These are phyloP conservation scores for Sakesphorus luctuosus DNA, from an alignment of 2,113 vertebrate genomes.

Conservation along the genomic window DNA sequence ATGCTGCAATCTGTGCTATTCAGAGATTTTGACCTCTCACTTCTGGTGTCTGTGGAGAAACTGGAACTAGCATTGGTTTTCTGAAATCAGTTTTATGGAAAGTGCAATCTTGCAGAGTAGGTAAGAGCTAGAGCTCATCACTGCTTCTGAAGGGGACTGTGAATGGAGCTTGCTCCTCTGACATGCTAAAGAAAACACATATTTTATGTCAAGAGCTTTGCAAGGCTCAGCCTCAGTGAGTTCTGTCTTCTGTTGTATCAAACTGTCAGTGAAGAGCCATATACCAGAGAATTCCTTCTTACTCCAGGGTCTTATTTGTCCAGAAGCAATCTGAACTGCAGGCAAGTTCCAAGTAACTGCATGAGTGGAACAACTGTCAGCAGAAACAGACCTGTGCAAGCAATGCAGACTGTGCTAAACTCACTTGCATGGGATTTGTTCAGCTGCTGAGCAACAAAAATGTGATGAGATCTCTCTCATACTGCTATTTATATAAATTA, in stretches of 20 bases:
- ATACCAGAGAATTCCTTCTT: not conserved
- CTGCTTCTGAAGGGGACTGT: not conserved
- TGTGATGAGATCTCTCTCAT: not conserved
- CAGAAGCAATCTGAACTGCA: conserved; percentile 7
- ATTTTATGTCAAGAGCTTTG: not conserved
- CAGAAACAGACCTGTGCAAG: not conserved
- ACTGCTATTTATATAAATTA: not conserved
- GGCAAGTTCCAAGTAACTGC: not conserved
- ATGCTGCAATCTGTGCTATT: not conserved
- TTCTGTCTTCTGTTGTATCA: not conserved
- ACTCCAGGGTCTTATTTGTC: not conserved
- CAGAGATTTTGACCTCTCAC: not conserved
- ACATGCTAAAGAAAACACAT: not conserved
- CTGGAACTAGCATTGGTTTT: not conserved
- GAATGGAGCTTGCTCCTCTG: not conserved
- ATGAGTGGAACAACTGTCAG: not conserved
- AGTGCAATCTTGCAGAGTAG: not conserved
- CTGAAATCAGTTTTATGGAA: not conserved
- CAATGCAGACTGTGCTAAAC: not conserved
- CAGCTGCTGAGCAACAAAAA: not conserved
- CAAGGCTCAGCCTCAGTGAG: not conserved
- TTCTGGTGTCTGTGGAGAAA: not conserved
- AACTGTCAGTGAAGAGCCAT: not conserved
- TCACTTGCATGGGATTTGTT: not conserved
- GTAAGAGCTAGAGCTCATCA: not conserved